Base-by-base conservation (phyloP, 1,140 invertebrate species). In the Notospermus geniculatus region DNA sequence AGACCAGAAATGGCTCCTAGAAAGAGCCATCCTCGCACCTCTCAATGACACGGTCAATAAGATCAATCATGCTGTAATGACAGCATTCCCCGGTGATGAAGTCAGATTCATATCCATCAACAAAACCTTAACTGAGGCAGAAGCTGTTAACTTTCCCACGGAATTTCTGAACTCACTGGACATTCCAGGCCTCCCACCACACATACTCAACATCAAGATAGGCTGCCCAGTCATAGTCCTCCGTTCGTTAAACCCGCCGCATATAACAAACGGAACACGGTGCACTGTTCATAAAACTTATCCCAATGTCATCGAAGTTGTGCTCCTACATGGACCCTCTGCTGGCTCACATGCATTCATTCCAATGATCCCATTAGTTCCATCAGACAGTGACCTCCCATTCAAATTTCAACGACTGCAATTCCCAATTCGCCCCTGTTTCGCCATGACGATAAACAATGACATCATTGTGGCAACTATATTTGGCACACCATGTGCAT, bases 391-490 rank as follows among this genome's bases (percentile, higher is more conserved):
- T n/a, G n/a, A n/a, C n/a, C n/a, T n/a, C n/a, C n/a, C n/a, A n/a
- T n/a, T n/a, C 62, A 75, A 83, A 58, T 83, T 85, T 62, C 79
- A 80, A 71, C 54, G 84, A 53, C 29, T 81, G 0, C 83, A 86
- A 63, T 85, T 86, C 77, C 81, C 83, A 23, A 41, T 87, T 0
- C 67, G 77, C 28, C 39, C 39, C 11, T 43, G 39, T 19, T 43
- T 43, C 19, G 39, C 39, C 11, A 43, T 43, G 39, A 43, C 39
- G 11, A 43, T 43, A 43, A 43, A 43, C 19, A 43, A 43, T 13
- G 39, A n/a, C n/a, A n/a, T n/a, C n/a, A n/a, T n/a, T n/a, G n/a
- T n/a, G n/a, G n/a, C n/a, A n/a, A n/a, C n/a, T n/a, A n/a, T n/a
- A n/a, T n/a, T n/a, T n/a, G n/a, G n/a, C n/a, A n/a, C n/a, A n/a